These are phyloP conservation scores for Lates calcarifer DNA, from an alignment of 2,113 vertebrate species.

Conservation along the genomic window DNA sequence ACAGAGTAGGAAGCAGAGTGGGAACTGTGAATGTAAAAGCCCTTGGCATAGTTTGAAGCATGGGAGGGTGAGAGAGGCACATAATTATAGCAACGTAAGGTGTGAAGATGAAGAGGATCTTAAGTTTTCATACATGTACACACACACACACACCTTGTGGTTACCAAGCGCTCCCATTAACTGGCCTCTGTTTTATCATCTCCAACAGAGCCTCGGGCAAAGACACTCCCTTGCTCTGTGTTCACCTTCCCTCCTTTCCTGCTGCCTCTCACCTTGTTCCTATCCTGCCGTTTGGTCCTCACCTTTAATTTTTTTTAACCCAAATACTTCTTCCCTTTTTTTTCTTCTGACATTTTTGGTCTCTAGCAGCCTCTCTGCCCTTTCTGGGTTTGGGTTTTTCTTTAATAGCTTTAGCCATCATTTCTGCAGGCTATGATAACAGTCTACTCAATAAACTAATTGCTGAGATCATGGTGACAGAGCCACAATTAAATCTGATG, in stretches of 20 bases:
- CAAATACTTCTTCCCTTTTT: conserved; percentile 1
- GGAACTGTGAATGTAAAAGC: conserved; percentile 75
- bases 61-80: conserved; percentile 56
- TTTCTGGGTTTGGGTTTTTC: background rate
- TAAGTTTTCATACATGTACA: conserved; percentile 68
- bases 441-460: background rate
- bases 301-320: background rate
- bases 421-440: background rate
- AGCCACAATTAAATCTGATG: background rate
- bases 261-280: conserved; percentile 39
- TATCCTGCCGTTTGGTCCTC: conserved; percentile 5
- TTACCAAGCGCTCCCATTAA: conserved; percentile 63
- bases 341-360: background rate
- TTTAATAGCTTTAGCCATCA: background rate
- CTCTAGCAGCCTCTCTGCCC: background rate
- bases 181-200: conserved; percentile 73
- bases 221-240: conserved; percentile 45
- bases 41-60: conserved; percentile 73
- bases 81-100: conserved; percentile 80
- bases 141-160: conserved; percentile 45
- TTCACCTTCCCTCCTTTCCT: conserved; percentile 36
- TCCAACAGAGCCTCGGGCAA: conserved; percentile 70
- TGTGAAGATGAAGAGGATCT: conserved; percentile 75
- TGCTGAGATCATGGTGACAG: background rate
- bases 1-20: conserved; percentile 67